Evolutionary conservation across 64 coral and sea anemone genomes (phyloP), one percentile per base, ranked within the genome.

Genomic region (Stylophora pistillata): DNA sequence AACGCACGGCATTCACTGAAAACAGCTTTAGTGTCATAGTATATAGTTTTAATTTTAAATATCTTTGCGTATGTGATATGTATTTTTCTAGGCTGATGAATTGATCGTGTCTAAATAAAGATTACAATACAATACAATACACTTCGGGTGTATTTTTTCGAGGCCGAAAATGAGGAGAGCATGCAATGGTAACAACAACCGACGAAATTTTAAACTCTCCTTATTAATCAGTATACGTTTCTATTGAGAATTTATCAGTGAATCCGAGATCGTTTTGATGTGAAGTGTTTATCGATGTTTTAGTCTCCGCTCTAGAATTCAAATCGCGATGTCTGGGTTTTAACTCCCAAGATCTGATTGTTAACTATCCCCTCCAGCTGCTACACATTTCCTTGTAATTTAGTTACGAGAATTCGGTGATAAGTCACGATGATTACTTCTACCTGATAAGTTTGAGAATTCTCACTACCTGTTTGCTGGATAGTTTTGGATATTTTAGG

Each of bases 21-120:
- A n/a, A n/a, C n/a, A n/a, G n/a, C n/a, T n/a, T n/a, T n/a, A n/a
- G n/a, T n/a, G n/a, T n/a, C n/a, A n/a, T n/a, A n/a, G n/a, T n/a
- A n/a, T n/a, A n/a, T 13, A 10, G 9, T 55, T 60, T 82, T 25
- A 17, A 21, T 21, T 57, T 56, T 25, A 59, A 20, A 1, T 11
- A 0, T 9, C 57, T 26, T 56, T 74, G 3, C 16, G n/a, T n/a
- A n/a, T n/a, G n/a, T n/a, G n/a, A 1, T 11, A 18, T 62, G 74
- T 75, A 59, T 21, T 62, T 91, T 37, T 65, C 18, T 60, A 91
- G 89, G 89, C 89, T 0, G 89, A 91, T 76, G 80, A 85, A 9
- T 58, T 91, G n/a, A n/a, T n/a, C n/a, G n/a, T n/a, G n/a, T n/a
- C n/a, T n/a, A n/a, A n/a, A n/a, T n/a, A n/a, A n/a, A n/a, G n/a